Evolutionary conservation across 2,888 invertebrate genomes (phyloP), one percentile per base, ranked within the genome.

Genomic region (Carabus problematicus): DNA sequence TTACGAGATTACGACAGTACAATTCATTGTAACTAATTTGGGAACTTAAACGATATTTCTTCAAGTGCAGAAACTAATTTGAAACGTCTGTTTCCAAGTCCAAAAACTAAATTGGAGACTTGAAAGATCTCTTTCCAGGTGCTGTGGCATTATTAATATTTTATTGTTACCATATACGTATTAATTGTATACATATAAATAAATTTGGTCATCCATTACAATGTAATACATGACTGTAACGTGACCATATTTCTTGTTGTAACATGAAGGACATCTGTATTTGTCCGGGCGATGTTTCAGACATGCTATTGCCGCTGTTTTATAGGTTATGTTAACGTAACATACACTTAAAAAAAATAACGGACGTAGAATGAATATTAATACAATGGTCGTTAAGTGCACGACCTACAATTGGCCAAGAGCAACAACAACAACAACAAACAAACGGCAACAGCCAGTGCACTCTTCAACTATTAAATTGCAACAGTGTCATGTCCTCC

Each of bases 391-490:
- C 45, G 45, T 11, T 45, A 6, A 45, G 45, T 45, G 45, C 45
- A 3, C 11, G 14, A 14, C 45, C 14, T 11, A 45, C 45, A 45
- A 45, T 45, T 45, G 45, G 45, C 45, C 14, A 45, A 45, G 2
- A 45, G n/a, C 45, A 14, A 45, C 11, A 12, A 45, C 45, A 12
- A 14, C n/a, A 14, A 45, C 45, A 45, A 45, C 45, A 56, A 52
- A 52, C 19, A 56, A 56, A 56, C 56, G 29, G 29, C 14, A 49
- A 3, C 14, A 52, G 19, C 52, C 9, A 52, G 52, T 52, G 19
- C n/a, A n/a, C 52, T 19, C 52, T 52, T 52, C 52, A 52, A 52
- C 52, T 52, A 18, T 18, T n/a, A 6, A 3, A 29, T 6, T 52
- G 12, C 52, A 16, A 11, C 18, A 52, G 16, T 16, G 14, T 16